These are phyloP conservation scores for Tetragonula clypearis DNA, from an alignment of 1,140 invertebrate species.

Conservation along the genomic window DNA sequence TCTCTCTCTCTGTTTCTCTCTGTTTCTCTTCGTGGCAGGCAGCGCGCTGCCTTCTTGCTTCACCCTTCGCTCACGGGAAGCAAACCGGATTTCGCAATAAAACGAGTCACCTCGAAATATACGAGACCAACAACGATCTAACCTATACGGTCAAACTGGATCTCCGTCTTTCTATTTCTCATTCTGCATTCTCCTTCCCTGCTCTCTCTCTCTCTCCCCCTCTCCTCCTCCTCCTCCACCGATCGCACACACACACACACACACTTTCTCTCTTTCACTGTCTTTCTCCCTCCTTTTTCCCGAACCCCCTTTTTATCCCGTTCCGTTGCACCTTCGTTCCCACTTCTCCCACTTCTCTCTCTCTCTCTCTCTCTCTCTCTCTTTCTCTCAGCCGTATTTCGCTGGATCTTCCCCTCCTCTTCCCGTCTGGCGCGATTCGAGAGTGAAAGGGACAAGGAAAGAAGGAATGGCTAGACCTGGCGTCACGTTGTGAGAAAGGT, in stretches of 20 bases:
- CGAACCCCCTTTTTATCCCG: not conserved
- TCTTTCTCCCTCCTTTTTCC: too few species aligned
- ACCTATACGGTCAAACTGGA: conserved; percentile 68
- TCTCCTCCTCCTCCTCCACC: not conserved
- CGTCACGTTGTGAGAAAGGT: conserved; percentile 71
- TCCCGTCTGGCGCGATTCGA: conserved; percentile 42
- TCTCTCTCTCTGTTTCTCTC: conserved; percentile 19
- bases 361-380: too few species aligned
- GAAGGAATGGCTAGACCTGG: conserved; percentile 65
- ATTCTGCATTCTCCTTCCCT: conserved; percentile 53
- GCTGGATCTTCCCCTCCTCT: conserved; percentile 15
- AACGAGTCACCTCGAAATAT: conserved; percentile 67
- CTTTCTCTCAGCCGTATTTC: conserved; percentile 14
- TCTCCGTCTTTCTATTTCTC: conserved; percentile 65
- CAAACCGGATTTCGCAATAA: conserved; percentile 80
- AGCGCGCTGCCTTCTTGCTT: conserved; percentile 1
- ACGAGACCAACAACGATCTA: conserved; percentile 63
- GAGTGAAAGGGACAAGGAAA: conserved; percentile 73
- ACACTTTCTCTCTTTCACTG: not conserved
- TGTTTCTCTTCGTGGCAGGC: conserved; percentile 5
- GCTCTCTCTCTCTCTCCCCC: not conserved
- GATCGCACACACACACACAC: too few species aligned
- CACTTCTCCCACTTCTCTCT: not conserved
- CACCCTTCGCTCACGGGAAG: conserved; percentile 52
- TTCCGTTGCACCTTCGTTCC: too few species aligned